These are phyloP conservation scores for Solenopsis invicta DNA, from an alignment of 1,140 invertebrate species.

Conservation along the genomic window DNA sequence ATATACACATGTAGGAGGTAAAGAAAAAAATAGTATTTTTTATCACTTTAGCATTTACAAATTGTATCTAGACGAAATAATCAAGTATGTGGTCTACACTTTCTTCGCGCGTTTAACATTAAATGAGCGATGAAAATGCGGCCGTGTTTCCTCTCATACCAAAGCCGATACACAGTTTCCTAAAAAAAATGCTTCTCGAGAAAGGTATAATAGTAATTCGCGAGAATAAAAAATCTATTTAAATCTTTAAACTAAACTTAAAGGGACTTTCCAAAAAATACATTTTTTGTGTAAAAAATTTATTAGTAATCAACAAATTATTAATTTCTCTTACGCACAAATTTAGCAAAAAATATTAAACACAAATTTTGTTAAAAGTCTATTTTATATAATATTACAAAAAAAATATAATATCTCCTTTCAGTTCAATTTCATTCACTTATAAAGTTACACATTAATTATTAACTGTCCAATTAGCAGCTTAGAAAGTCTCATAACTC, in stretches of 20 bases:
- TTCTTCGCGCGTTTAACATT: constrained; percentile 24
- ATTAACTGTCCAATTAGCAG: not conserved
- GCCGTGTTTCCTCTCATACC: constrained; percentile 68
- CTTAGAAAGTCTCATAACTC: not conserved
- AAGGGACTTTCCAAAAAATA: constrained; percentile 4
- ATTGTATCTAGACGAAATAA: constrained; percentile 69
- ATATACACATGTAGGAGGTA: constrained; percentile 59
- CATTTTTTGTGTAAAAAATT: not conserved
- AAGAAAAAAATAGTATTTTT: constrained; percentile 76
- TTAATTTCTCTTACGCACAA: constrained; percentile 3
- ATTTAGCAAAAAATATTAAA: not conserved
- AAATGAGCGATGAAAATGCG: not conserved
- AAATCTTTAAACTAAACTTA: constrained; percentile 7
- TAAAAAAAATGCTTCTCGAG: constrained; percentile 10
- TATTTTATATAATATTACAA: not conserved
- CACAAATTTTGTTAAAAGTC: not conserved
- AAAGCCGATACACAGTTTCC: constrained; percentile 70
- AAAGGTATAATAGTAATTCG: constrained; percentile 22
- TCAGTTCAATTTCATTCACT: not conserved
- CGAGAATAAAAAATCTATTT: constrained; percentile 32
- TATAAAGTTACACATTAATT: not conserved
- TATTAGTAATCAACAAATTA: not conserved
- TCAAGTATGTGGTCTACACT: constrained; percentile 26
- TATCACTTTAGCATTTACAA: constrained; percentile 76
- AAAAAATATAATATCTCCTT: not conserved